A percentile compares a stretch with the other conserved stretches of the same genome.
Conservation (phyloP, 2,797 vertebrate genomes). For the Syngnathus acus region DNA sequence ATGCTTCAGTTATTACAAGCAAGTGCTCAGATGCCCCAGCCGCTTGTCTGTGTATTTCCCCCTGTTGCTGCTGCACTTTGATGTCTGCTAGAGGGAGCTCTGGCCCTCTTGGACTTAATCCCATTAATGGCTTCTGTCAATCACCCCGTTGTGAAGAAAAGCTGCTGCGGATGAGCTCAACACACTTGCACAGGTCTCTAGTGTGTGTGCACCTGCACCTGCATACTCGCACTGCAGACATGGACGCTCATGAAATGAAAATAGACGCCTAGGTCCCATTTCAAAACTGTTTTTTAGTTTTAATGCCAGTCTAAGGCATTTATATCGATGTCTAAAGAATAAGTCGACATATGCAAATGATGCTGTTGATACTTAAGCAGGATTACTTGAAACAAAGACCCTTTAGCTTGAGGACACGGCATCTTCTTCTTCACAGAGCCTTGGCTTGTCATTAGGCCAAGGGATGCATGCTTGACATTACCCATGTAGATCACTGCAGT, state of each 20-base stretch:
- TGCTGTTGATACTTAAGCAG: conserved; percentile 54
- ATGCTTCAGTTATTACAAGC: neutral
- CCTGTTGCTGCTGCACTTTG: conserved; percentile 46
- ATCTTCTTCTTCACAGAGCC: neutral
- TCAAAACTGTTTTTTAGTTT: conserved; percentile 32
- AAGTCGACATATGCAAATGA: conserved; percentile 58
- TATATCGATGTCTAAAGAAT: conserved; percentile 57
- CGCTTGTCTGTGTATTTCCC: conserved; percentile 31
- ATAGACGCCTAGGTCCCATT: conserved; percentile 12
- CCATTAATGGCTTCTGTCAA: conserved; percentile 67
- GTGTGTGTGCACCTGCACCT: conserved; percentile 10
- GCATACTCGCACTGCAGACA: conserved; percentile 3
- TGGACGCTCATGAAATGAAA: conserved; percentile 21
- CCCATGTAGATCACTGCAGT: neutral
- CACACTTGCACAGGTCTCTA: neutral
- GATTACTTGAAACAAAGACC: conserved; percentile 63
- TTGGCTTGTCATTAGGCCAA: conserved; percentile 35
- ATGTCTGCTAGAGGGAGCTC: conserved; percentile 52
- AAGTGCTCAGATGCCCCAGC: conserved; percentile 18
- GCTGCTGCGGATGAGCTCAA: conserved; percentile 8
- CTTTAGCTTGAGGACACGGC: conserved; percentile 48
- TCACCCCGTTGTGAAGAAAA: conserved; percentile 36
- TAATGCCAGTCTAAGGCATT: conserved; percentile 54
- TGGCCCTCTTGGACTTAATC: conserved; percentile 65
- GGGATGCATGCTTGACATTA: conserved; percentile 10